phyloP scores from a whole-genome alignment of 2,113 vertebrate genomes.

The Balaenoptera acutorostrata region DNA sequence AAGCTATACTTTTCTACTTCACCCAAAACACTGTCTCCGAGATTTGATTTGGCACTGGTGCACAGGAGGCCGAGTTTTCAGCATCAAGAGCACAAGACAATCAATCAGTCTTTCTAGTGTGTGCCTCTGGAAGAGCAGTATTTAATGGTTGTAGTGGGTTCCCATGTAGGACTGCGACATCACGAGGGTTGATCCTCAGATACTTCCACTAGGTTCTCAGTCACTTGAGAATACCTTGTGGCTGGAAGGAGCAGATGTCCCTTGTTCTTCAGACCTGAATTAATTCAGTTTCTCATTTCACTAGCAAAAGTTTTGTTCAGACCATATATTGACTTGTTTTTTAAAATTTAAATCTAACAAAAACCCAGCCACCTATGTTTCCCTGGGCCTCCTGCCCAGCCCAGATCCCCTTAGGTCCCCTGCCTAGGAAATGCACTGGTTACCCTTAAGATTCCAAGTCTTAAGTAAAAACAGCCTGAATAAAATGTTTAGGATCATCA shows the following conservation, averaged over 20 bases:
- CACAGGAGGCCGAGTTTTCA: not conserved
- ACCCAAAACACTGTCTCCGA: not conserved
- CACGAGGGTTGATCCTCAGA: not conserved
- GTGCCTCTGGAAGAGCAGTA: not conserved
- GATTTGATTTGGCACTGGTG: not conserved
- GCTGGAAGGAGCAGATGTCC: too few relatives aligned
- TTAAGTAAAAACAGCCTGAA: not conserved
- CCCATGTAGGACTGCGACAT: not conserved
- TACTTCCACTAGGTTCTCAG: not conserved
- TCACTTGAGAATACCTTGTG: too few relatives aligned
- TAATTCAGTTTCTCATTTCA: not conserved
- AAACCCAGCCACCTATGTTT: not conserved
- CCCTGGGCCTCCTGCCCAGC: too few relatives aligned
- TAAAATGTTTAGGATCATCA: not conserved
- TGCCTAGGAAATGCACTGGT: not conserved
- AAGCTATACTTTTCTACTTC: not conserved
- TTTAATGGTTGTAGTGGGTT: not conserved
- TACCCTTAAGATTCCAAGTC: not conserved
- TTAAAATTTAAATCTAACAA: not conserved
- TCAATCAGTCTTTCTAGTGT: rapidly evolving
- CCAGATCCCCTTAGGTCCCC: not conserved
- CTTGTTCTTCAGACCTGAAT: not conserved
- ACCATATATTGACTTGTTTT: not conserved
- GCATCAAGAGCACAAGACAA: not conserved
- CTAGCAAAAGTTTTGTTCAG: not conserved